phyloP scores from a whole-genome alignment of 2,888 invertebrate genomes.

The Opisthograptis luteolata region DNA sequence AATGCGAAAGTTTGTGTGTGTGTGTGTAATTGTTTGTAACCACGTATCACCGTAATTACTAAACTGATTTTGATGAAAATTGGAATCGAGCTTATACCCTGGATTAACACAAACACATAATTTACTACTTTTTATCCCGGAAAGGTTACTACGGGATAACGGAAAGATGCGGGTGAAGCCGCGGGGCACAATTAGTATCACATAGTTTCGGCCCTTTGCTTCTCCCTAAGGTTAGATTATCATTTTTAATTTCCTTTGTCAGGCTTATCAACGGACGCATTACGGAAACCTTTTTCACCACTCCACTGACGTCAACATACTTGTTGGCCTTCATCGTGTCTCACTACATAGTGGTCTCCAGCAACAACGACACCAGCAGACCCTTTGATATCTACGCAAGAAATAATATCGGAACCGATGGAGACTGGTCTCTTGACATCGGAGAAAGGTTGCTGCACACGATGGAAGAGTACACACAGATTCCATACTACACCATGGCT shows the following conservation, averaged over 20 bases:
- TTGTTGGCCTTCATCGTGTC: slow-evolving; percentile 93
- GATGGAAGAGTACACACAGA: slow-evolving; percentile 84
- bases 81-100: no score
- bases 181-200: no score
- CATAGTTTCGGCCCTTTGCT: no score
- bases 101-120: no score
- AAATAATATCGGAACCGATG: slow-evolving; percentile 64
- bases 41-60: no score
- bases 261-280: slow-evolving; percentile 52
- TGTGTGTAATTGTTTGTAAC: no score
- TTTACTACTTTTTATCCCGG: no score
- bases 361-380: slow-evolving; percentile 42
- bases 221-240: no score
- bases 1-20: no score
- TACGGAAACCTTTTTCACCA: slow-evolving; percentile 78
- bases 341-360: slow-evolving; percentile 81
- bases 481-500: slow-evolving; percentile 81
- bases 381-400: slow-evolving; percentile 76
- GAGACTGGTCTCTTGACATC: slow-evolving; percentile 71
- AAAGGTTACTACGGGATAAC: no score
- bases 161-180: no score
- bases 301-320: slow-evolving; percentile 91
- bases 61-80: no score
- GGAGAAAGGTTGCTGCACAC: slow-evolving; percentile 73
- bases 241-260: slow-evolving; percentile 19